phyloP scores from a whole-genome alignment of 2,113 vertebrate genomes.

The Turnix velox region DNA sequence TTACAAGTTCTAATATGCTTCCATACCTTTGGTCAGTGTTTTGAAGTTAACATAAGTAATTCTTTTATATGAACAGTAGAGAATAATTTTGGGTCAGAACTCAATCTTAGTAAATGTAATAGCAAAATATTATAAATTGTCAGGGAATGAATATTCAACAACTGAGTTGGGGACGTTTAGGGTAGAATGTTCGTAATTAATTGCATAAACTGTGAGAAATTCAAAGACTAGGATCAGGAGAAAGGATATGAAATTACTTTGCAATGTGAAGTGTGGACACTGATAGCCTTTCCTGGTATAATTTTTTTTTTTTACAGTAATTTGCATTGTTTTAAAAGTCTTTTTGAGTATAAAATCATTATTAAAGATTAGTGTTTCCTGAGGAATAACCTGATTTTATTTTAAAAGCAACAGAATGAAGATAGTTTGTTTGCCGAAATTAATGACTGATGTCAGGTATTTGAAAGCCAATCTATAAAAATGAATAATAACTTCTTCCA shows the following conservation, averaged over 20 bases:
- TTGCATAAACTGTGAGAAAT: not conserved
- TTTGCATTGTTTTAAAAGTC: not conserved
- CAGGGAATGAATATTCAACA: not conserved
- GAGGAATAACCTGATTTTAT: not conserved
- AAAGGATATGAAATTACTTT: not conserved
- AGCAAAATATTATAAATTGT: not conserved
- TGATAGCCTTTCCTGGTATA: not conserved
- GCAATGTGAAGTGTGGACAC: not conserved
- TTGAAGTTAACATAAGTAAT: not conserved
- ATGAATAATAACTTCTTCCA: not conserved
- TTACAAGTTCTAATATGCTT: not conserved
- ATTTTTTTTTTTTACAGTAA: not conserved
- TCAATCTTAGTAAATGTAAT: not conserved
- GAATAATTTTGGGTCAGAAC: not conserved
- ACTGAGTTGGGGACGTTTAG: not conserved
- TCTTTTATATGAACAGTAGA: not conserved
- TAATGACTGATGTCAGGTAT: not conserved
- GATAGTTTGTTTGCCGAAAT: not conserved
- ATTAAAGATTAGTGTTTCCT: not conserved
- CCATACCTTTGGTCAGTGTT: not conserved
- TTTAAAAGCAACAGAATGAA: not conserved
- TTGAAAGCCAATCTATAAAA: not conserved
- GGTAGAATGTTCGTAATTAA: not conserved
- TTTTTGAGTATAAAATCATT: not conserved
- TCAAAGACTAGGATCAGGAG: not conserved